These are phyloP conservation scores for Pterobdella sp. DNA, from an alignment of 2,888 invertebrate species.

Conservation along the genomic window DNA sequence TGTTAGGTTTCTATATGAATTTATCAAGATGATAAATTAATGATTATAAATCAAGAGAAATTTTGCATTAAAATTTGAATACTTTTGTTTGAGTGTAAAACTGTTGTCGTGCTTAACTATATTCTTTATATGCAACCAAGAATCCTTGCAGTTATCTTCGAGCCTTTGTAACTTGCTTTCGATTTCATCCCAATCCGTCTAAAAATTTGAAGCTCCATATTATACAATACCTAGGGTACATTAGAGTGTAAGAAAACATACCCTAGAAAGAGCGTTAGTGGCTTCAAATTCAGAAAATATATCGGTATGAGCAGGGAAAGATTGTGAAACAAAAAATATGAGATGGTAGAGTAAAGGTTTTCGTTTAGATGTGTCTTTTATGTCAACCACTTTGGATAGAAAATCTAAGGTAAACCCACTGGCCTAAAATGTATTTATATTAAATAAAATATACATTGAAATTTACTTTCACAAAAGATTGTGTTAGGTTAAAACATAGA, in stretches of 20 bases:
- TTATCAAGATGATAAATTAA: background rate
- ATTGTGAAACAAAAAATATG: conserved; percentile 92
- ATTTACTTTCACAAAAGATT: background rate
- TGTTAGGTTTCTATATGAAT: background rate
- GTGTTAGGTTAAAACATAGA: background rate
- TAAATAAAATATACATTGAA: background rate
- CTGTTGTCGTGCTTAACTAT: conserved; percentile 81
- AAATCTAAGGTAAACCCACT: conserved; percentile 97
- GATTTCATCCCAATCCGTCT: conserved; percentile 90
- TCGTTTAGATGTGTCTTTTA: conserved; percentile 97
- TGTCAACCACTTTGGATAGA: conserved; percentile 84
- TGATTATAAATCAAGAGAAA: background rate
- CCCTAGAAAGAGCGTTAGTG: conserved; percentile 58
- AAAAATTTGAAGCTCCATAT: conserved; percentile 43
- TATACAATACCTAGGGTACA: background rate
- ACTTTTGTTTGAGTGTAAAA: conserved; percentile 65
- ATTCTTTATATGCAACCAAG: conserved; percentile 89
- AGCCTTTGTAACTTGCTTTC: conserved; percentile 73
- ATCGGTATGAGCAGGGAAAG: conserved; percentile 87
- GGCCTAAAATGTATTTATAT: conserved; percentile 20
- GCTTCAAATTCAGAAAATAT: conserved; percentile 74
- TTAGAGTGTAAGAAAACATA: conserved; percentile 44
- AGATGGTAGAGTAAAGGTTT: conserved; percentile 93
- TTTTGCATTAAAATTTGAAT: too few species aligned
- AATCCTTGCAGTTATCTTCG: conserved; percentile 90